These are phyloP conservation scores for Drosophila kanekoi DNA, from an alignment of 2,888 invertebrate genomes.

Conservation along the genomic window DNA sequence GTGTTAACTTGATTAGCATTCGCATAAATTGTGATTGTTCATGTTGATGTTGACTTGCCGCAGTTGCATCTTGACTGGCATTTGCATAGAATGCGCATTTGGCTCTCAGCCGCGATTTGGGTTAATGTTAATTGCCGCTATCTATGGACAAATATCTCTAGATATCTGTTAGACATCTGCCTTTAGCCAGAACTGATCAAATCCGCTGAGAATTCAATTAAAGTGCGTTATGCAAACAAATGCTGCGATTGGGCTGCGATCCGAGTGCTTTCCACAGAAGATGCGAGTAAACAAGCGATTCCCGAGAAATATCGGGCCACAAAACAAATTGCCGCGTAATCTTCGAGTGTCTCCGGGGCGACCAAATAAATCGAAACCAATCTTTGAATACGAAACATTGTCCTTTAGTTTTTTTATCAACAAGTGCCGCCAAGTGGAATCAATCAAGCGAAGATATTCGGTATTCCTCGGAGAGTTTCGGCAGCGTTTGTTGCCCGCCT, in stretches of 20 bases:
- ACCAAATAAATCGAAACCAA: conserved; percentile 64
- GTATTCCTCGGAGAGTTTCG: conserved; percentile 56
- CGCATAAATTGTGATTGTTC: conserved; percentile 70
- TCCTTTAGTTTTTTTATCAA: conserved; percentile 69
- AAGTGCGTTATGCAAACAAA: conserved; percentile 70
- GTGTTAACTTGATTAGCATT: conserved; percentile 82
- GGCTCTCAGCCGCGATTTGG: conserved; percentile 43
- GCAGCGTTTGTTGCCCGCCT: conserved; percentile 44
- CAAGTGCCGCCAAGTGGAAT: conserved; percentile 78
- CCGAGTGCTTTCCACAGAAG: conserved; percentile 41
- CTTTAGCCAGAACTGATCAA: conserved; percentile 21
- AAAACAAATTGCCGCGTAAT: conserved; percentile 82
- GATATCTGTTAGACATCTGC: neutral
- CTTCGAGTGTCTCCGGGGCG: conserved; percentile 58
- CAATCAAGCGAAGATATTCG: conserved; percentile 64
- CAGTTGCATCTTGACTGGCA: conserved; percentile 71
- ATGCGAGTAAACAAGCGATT: conserved; percentile 48
- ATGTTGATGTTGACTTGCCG: conserved; percentile 37
- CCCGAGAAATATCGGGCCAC: conserved; percentile 55
- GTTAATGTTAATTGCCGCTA: conserved; percentile 33
- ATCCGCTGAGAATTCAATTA: conserved; percentile 73
- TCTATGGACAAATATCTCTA: conserved; percentile 7
- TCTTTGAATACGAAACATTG: conserved; percentile 50
- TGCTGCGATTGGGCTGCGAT: conserved; percentile 31
- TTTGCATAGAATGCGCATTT: conserved; percentile 83